Base-by-base conservation (phyloP, 2,888 invertebrate species). In the Halocaridina rubra region DNA sequence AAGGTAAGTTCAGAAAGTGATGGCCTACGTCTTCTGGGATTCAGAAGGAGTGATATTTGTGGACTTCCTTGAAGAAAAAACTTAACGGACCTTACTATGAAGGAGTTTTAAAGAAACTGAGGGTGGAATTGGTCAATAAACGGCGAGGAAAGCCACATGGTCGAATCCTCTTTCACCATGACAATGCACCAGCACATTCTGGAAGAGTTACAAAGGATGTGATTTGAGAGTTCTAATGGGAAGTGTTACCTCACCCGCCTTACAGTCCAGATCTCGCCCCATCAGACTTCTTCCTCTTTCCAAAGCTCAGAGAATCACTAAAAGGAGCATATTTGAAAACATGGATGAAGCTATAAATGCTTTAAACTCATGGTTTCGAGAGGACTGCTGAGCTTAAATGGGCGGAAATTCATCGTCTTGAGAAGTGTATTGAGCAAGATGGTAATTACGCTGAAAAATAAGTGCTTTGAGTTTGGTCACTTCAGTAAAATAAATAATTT, bases 71-170 rank as follows among this genome's bases (percentile, higher is more conserved):
- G 7, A 7, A 61, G 61, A n/a, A 22, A 5, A 22, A 61, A 61
- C 10, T 61, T n/a, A 61, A 5, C 7, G 61, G 61, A 61, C 7
- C n/a, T 61, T 61, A 61, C 61, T 61, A 19, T n/a, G 10, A 7
- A 46, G 53, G 61, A n/a, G 61, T 61, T 61, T 10, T 61, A 61
- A 61, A 61, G 61, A 61, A n/a, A 61, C n/a, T 61, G 61, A 61
- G n/a, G n/a, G 61, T n/a, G n/a, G 61, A 7, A 61, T 22, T 61
- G 61, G 61, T n/a, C n/a, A n/a, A 5, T 10, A 61, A 61, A 5
- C 61, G 61, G n/a, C 61, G 61, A 61, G 61, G 8, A 22, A 61
- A 61, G n/a, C n/a, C n/a, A n/a, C 19, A 61, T 61, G 8, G n/a
- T n/a, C 7, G 61, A 61, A n/a, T 61, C n/a, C n/a, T 61, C 8